Evolutionary conservation across 1,140 invertebrate species (phyloP), one percentile per base, ranked within the genome.

Genomic region (Propsilocerus akamusi): DNA sequence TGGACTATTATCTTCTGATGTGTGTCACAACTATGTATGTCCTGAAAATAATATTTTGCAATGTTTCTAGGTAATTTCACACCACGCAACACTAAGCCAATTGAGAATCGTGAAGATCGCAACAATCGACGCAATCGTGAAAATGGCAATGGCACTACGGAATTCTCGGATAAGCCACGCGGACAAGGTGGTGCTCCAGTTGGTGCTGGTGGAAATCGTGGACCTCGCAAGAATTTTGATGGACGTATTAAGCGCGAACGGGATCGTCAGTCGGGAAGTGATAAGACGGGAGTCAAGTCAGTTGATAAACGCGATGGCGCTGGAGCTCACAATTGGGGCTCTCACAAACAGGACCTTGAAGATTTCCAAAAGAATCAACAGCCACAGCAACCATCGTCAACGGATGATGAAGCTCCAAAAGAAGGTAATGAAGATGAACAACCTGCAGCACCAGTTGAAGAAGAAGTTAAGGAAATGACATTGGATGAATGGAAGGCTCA

Each of bases 261-360:
- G 67, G 92, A 96, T 68, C 78, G 92, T 53, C 87, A 94, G 66
- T 94, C 89, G 60, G 91, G 91, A 55, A 91, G 86, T 49, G 90
- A 95, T 62, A 91, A 86, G 73, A 93, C 87, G 67, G 89, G 92
- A 61, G 81, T 96, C 49, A 96, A 96, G 70, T 75, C 88, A 52
- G 74, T 91, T 55, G 91, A 96, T 61, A 96, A 97, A 69, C 81
- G 86, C 55, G 91, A 96, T 61, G 93, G 91, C 61, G 82, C 77
- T 71, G 93, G 92, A 50, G 80, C 88, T 57, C 87, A 91, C 68
- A 97, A 96, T 66, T 96, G 93, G 92, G 92, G 92, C 57, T 88
- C 82, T 47, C 77, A 90, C 56, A 89, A 86, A 64, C 89, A 94
- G 69, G 87, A 93, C 57, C 79, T 90, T 56, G 86, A 87, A 68